These are phyloP conservation scores for Epinotia ramella DNA, from an alignment of 2,888 invertebrate genomes.

Conservation along the genomic window DNA sequence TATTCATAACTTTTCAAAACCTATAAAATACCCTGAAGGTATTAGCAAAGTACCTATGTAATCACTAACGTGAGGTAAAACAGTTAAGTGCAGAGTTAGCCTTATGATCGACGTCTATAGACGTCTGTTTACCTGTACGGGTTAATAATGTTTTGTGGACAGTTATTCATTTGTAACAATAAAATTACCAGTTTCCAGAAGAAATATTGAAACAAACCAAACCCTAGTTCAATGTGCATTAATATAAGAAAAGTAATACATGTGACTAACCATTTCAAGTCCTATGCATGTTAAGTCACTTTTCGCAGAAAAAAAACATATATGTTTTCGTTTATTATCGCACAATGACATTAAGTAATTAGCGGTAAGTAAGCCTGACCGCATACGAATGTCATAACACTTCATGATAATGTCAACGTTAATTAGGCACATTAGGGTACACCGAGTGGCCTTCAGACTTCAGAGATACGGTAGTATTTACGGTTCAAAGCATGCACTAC, in stretches of 20 bases:
- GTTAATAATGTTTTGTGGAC: not conserved
- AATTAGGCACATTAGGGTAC: constrained; percentile 14
- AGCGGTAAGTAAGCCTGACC: constrained; percentile 10
- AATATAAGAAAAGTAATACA: not conserved
- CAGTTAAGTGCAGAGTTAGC: too few relatives aligned
- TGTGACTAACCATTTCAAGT: not conserved
- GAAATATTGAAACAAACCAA: not conserved
- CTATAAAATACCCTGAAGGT: not conserved
- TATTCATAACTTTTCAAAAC: not conserved
- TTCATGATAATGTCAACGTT: constrained; percentile 24
- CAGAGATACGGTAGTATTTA: constrained; percentile 19
- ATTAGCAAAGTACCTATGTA: not conserved
- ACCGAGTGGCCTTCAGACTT: constrained; percentile 15
- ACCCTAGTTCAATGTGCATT: not conserved
- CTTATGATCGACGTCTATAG: too few relatives aligned
- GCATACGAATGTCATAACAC: constrained; percentile 21
- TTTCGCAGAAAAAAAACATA: not conserved
- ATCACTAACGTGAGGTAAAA: not conserved
- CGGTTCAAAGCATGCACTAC: not conserved
- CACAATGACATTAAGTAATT: not conserved
- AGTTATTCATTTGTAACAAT: not conserved
- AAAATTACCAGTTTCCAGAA: not conserved
- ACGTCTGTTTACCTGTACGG: too few relatives aligned
- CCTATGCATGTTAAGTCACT: not conserved
- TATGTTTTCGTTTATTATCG: not conserved